Conservation (phyloP, 2,113 vertebrate genomes). For the Phaethornis superciliosus region DNA sequence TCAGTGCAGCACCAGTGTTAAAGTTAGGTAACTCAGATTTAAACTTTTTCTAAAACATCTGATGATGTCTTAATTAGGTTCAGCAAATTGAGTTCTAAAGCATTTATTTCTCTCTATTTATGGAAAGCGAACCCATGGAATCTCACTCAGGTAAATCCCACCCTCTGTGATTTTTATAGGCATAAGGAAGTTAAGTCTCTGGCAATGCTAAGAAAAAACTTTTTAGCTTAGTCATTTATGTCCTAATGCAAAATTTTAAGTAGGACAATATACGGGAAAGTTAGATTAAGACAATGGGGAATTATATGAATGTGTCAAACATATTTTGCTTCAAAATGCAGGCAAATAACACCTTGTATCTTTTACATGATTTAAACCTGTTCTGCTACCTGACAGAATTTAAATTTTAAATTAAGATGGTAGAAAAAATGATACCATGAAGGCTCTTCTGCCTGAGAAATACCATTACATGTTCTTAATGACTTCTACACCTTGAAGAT, state of each 20-base stretch:
- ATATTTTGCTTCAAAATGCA: background rate
- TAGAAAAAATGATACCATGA: background rate
- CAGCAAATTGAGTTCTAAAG: background rate
- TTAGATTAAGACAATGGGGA: background rate
- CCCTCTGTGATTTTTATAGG: background rate
- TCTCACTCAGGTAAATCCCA: background rate
- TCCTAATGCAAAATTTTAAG: background rate
- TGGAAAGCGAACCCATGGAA: background rate
- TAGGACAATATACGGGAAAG: background rate
- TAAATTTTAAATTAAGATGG: background rate
- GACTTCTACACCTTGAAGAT: background rate
- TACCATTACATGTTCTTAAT: background rate
- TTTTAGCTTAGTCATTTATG: background rate
- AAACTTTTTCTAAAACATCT: background rate
- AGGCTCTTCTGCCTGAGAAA: background rate
- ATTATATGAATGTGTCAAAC: background rate
- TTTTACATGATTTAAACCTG: background rate
- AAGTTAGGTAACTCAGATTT: background rate
- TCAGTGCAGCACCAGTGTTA: background rate
- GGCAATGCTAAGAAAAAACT: background rate
- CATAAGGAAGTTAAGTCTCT: background rate
- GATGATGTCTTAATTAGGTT: background rate
- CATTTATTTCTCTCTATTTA: background rate
- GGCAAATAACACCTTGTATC: background rate
- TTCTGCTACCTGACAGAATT: background rate